These are phyloP conservation scores for Lissonota sp. DNA, from an alignment of 2,888 invertebrate species.

Conservation along the genomic window DNA sequence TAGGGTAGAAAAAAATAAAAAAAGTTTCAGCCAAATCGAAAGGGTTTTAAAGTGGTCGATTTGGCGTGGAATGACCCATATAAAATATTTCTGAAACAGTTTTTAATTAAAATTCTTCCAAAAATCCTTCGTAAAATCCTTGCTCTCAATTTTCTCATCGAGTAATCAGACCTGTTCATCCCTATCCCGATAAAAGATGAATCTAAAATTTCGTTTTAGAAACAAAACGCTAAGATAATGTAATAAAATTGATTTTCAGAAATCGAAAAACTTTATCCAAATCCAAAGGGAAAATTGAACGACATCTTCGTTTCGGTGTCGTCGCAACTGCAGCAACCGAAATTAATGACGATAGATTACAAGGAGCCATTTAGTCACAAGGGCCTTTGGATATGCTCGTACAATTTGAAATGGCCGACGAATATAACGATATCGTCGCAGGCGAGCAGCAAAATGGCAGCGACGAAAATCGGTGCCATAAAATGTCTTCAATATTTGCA, in stretches of 20 bases:
- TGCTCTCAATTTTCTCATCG: no score
- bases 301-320: conserved; percentile 84
- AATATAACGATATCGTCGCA: conserved; percentile 85
- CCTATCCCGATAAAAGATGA: no score
- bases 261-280: conserved; percentile 83
- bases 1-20: no score
- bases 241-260: conserved; percentile 63
- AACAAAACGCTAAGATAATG: not conserved
- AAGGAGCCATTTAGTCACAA: not conserved
- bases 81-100: no score
- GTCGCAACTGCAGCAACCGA: conserved; percentile 83
- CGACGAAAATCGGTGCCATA: conserved; percentile 85
- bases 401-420: conserved; percentile 86
- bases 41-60: no score
- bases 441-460: conserved; percentile 85
- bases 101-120: no score
- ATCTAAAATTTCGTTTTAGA: no score
- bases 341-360: conserved; percentile 67
- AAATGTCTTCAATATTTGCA: conserved; percentile 86
- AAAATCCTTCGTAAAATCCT: no score
- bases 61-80: no score
- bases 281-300: conserved; percentile 85
- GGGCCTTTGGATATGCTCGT: conserved; percentile 81
- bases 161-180: no score
- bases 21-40: no score